Evolutionary conservation across 2,113 vertebrate species (phyloP), one percentile per base, ranked within the genome.

Genomic region (Amphiprion percula): DNA sequence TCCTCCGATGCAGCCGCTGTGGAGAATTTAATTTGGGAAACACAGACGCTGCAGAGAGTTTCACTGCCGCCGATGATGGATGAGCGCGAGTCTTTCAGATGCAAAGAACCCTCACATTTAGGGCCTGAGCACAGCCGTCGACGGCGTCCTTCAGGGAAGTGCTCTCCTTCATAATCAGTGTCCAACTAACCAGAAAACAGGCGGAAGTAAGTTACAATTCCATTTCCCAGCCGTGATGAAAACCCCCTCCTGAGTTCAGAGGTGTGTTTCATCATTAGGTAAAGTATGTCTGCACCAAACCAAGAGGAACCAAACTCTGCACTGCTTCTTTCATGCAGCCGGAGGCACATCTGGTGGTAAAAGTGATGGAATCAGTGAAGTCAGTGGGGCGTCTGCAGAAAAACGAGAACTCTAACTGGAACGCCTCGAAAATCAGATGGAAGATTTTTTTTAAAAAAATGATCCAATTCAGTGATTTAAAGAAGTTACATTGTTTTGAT

Each of bases 21-120:
- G 85, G 87, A 89, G 85, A 88, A 89, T 89, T 91, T 91, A 82
- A 93, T 92, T 86, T 89, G 79, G 80, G 88, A 80, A 87, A 81
- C 82, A 60, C 66, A 84, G 77, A 64, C 70, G 9, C 75, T 72
- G 74, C 87, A n/a, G 67, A 67, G 67, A 77, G 82, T 85, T 84
- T 86, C 73, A 47, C 69, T 88, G 79, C 63, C 23, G n/a, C 67
- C 59, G 85, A 89, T 91, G 92, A 93, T 90, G 82, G 89, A 93
- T 90, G 88, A 89, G 80, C 79, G 0, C 3, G 17, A 37, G 60
- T 61, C 66, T 84, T 68, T 16, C 68, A 15, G 69, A 90, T 89
- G 85, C 90, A 88, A 74, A 88, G 79, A 88, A 78, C 71, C 88
- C 74, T 80, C 84, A 70, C 60, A 80, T 83, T 87, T 78, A 77